Evolutionary conservation across 2,113 vertebrate species (phyloP).

Genomic region (Solenodon paradoxus): DNA sequence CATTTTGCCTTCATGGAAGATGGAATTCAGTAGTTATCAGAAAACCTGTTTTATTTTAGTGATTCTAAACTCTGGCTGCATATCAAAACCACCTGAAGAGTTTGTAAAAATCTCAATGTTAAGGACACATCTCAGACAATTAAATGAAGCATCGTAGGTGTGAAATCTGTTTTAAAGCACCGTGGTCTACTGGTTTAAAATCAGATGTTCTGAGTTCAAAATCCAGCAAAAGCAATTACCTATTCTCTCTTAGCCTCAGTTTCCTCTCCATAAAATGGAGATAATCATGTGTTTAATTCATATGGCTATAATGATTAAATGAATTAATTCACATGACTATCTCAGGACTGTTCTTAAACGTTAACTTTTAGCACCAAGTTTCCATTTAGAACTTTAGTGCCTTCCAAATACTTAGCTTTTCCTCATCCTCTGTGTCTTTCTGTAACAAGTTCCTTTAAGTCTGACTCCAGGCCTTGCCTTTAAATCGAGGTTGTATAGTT

Average conservation of each 20-base stretch:
- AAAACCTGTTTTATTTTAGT: background rate
- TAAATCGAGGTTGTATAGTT: background rate
- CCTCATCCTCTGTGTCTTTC: background rate
- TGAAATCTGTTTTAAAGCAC: background rate
- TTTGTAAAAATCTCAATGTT: background rate
- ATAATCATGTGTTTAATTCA: background rate
- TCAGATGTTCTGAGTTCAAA: background rate
- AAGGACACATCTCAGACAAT: background rate
- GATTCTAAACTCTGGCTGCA: background rate
- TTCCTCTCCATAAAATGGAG: background rate
- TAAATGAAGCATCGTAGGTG: background rate
- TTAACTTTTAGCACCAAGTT: background rate
- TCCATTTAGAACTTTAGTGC: background rate
- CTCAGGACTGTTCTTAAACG: background rate
- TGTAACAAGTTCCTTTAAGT: background rate
- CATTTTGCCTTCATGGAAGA: background rate
- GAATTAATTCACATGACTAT: background rate
- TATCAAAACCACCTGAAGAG: background rate
- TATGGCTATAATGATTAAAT: background rate
- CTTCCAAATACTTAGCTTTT: background rate
- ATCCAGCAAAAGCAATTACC: background rate
- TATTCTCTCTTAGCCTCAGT: background rate
- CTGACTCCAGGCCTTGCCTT: background rate
- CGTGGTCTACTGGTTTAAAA: background rate
- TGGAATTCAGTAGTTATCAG: background rate